Evolutionary conservation across 2,797 vertebrate genomes (phyloP), one percentile per base, ranked within the genome.

Genomic region (Enteromius unitaeniatus): DNA sequence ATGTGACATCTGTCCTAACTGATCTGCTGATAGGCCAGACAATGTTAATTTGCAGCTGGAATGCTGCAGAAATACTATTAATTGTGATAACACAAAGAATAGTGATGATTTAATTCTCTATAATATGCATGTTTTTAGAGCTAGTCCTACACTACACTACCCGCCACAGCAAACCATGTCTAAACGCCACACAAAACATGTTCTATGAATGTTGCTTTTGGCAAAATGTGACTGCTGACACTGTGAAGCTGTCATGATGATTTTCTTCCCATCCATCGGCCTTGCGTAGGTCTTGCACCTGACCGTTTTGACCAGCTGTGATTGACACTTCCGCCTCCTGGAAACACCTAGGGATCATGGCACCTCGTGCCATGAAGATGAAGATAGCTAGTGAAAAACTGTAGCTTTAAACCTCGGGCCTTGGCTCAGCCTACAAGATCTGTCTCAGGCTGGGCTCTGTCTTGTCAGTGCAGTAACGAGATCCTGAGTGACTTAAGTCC

Each of bases 401-500:
- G 86, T 86, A 87, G 53, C 82, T 89, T 82, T 84, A 82, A 88
- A 90, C 91, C 90, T 77, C 78, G 58, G 89, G 88, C 89, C 87
- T 91, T 91, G 84, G 83, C 89, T 86, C 88, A 88, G 88, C 84
- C 89, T 73, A 68, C 28, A n/a, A 84, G 37, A 86, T 83, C 67
- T 83, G 81, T 77, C 81, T 90, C 91, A 91, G 87, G 88, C 91
- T 4, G 87, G 64, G 51, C 15, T 83, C 83, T 73, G 88, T 92
- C 93, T 92, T 91, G 93, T 95, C 94, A 94, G 91, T 72, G 88
- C 86, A 89, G 92, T 93, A 94, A 95, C 93, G 84, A 95, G 94
- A 95, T 95, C 90, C 89, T 86, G 90, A 92, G 93, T 94, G 94
- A 95, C 94, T 94, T 92, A 92, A 90, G 93, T 93, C 93, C 94